phyloP scores from a whole-genome alignment of 2,888 invertebrate genomes.

The Torymus tubicola region DNA sequence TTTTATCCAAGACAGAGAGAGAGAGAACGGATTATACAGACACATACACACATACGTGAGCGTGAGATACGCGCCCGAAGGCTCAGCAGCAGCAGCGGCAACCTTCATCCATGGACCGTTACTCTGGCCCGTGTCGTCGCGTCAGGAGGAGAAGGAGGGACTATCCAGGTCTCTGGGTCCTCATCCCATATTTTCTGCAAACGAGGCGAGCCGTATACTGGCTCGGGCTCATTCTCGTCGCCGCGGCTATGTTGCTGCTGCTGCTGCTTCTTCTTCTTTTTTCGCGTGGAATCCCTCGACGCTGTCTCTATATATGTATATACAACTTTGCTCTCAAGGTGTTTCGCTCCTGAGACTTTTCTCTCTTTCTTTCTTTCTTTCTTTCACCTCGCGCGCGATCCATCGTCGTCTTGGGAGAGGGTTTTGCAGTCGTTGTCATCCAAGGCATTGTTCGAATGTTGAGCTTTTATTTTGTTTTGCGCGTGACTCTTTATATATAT shows the following conservation, averaged over 20 bases:
- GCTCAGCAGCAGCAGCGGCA: conserved; percentile 43
- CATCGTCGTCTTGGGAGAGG: no score
- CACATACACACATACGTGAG: conserved; percentile 45
- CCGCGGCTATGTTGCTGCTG: neutral
- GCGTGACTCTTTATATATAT: no score
- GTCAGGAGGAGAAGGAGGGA: conserved; percentile 58
- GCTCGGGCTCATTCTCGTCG: conserved; percentile 29
- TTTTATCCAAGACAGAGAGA: conserved; percentile 38
- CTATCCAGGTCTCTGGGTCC: conserved; percentile 76
- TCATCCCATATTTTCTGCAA: conserved; percentile 57
- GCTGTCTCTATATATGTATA: neutral
- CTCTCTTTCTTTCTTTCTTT: neutral
- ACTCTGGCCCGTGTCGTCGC: conserved; percentile 69
- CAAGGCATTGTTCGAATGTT: no score
- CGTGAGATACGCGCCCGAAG: conserved; percentile 46
- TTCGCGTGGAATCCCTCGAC: conserved; percentile 26
- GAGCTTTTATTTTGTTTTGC: no score
- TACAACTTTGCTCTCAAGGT: neutral
- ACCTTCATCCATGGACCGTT: conserved; percentile 75
- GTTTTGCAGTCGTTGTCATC: no score
- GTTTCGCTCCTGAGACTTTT: neutral
- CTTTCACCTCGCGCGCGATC: neutral
- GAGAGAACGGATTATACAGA: conserved; percentile 12
- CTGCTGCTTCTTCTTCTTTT: conserved; percentile 2
- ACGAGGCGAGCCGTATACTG: conserved; percentile 28